Conservation (phyloP, 2,797 vertebrate genomes). For the Acestrorhynchus altus region DNA sequence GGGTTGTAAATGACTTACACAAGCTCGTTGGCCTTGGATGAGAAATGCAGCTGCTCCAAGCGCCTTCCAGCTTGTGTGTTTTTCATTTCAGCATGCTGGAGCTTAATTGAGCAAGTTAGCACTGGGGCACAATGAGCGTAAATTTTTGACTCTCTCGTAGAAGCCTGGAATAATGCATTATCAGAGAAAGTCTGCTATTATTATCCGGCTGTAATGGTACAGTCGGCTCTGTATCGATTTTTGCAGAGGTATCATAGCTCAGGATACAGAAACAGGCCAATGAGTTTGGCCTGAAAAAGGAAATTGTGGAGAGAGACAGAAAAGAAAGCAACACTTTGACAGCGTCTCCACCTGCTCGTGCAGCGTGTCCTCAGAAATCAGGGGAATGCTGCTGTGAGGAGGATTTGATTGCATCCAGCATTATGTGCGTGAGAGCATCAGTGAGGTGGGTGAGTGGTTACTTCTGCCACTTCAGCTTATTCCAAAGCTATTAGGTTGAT, state of each 20-base stretch:
- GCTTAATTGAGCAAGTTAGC: background rate
- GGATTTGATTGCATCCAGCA: no score
- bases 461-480: no score
- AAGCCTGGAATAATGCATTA: slow-evolving; percentile 8
- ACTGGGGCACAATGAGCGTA: background rate
- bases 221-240: slow-evolving; percentile 24
- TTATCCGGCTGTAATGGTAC: slow-evolving; percentile 12
- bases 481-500: no score
- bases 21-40: background rate
- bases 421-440: no score
- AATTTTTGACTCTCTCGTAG: background rate
- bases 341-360: no score
- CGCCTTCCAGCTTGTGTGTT: background rate
- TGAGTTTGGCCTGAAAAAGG: background rate
- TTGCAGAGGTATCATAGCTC: slow-evolving; percentile 7
- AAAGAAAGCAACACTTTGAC: background rate
- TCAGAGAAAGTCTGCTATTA: slow-evolving; percentile 28
- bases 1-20: background rate
- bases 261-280: background rate
- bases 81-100: background rate
- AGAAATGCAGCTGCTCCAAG: background rate
- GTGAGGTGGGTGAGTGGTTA: no score
- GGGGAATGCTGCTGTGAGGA: no score
- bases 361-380: no score
- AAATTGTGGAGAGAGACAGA: background rate